These are phyloP conservation scores for Drosophila nr. perissopoda DNA, from an alignment of 2,888 invertebrate genomes.

Conservation along the genomic window DNA sequence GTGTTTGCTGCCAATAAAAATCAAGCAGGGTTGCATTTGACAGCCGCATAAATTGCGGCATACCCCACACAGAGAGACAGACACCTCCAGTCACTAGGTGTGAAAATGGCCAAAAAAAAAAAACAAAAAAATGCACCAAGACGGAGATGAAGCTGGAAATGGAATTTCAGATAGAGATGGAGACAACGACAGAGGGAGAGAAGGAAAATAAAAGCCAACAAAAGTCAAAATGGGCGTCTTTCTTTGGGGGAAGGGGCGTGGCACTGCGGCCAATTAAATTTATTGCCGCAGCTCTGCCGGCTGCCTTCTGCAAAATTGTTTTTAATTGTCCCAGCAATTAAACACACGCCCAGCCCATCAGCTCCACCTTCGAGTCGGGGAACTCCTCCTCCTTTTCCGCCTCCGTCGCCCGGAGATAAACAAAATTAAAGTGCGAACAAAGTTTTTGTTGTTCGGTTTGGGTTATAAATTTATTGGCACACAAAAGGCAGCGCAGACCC, in stretches of 20 bases:
- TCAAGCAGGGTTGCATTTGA: constrained; percentile 73
- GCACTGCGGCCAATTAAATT: constrained; percentile 73
- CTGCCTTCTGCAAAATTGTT: constrained; percentile 70
- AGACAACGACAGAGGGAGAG: neutral
- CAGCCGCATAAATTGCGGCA: constrained; percentile 77
- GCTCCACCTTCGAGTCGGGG: constrained; percentile 29
- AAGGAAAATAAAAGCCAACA: constrained; percentile 49
- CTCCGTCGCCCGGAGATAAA: constrained; percentile 38
- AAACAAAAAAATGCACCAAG: constrained; percentile 11
- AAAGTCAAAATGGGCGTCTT: constrained; percentile 58
- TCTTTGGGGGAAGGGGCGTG: constrained; percentile 49
- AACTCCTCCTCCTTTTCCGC: constrained; percentile 2
- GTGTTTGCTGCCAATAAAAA: constrained; percentile 76
- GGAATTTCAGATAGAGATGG: constrained; percentile 20
- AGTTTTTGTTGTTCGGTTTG: constrained; percentile 17
- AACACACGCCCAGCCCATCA: constrained; percentile 72
- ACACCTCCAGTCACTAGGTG: constrained; percentile 73
- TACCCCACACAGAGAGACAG: constrained; percentile 20
- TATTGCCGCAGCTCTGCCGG: constrained; percentile 67
- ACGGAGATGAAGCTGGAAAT: constrained; percentile 43
- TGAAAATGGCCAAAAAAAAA: constrained; percentile 59
- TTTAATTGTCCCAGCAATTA: constrained; percentile 78
- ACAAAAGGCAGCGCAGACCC: constrained; percentile 11
- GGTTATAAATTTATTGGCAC: constrained; percentile 39
- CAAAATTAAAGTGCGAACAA: constrained; percentile 47